A percentile compares a stretch with the other conserved stretches of the same genome.
These are phyloP conservation scores for Idaea aversata DNA, from an alignment of 2,888 invertebrate genomes.

Conservation along the genomic window DNA sequence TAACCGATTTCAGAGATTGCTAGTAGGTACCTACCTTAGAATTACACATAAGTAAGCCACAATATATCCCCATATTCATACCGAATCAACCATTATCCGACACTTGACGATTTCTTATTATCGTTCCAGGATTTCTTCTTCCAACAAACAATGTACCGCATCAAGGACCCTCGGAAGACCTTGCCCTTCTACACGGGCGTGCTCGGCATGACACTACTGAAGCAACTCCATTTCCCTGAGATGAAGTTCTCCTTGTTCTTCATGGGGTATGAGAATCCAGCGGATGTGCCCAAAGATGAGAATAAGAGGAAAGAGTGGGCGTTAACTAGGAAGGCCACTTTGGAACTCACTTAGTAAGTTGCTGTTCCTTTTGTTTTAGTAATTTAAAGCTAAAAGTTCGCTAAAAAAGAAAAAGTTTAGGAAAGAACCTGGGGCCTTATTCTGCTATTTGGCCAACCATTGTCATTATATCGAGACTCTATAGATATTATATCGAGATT, in stretches of 20 bases:
- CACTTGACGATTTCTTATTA: too few species aligned
- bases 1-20: too few species aligned
- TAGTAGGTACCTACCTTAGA: too few species aligned
- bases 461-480: too few species aligned
- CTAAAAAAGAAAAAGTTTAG: not conserved
- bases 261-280: conserved; percentile 85
- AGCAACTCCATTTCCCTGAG: conserved; percentile 92
- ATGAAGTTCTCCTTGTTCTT: conserved; percentile 96
- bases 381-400: not conserved
- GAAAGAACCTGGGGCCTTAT: too few species aligned
- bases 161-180: conserved; percentile 93
- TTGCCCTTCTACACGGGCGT: conserved; percentile 95
- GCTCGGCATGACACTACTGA: conserved; percentile 89
- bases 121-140: conserved; percentile 90
- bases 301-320: conserved; percentile 87
- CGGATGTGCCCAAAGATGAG: conserved; percentile 86
- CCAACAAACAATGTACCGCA: conserved; percentile 98
- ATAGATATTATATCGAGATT: too few species aligned
- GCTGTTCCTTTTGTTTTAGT: not conserved
- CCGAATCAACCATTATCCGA: too few species aligned
- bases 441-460: too few species aligned
- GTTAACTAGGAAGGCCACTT: conserved; percentile 89
- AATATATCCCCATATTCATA: too few species aligned
- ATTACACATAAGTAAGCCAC: too few species aligned
- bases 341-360: conserved; percentile 95